phyloP scores from a whole-genome alignment of 2,113 vertebrate genomes.

The Propithecus coquereli region DNA sequence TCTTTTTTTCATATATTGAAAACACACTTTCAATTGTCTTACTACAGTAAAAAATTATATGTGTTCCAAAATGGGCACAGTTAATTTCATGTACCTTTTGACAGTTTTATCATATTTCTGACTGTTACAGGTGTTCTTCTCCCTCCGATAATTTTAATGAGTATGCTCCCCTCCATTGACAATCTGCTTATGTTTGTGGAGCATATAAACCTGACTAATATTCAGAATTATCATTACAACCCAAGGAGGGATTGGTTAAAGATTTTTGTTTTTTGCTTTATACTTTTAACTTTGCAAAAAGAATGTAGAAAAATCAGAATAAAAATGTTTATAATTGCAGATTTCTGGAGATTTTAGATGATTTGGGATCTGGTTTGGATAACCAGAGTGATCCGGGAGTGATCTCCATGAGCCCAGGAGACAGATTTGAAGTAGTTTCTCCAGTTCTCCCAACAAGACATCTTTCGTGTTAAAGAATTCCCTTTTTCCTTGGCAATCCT shows the following conservation, averaged over 20 bases:
- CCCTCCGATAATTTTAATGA: constrained; percentile 6
- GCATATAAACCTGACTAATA: background rate
- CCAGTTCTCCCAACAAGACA: too few species aligned
- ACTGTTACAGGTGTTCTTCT: constrained; percentile 45
- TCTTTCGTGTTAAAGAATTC: too few species aligned
- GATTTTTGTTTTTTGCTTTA: background rate
- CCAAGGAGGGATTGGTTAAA: background rate
- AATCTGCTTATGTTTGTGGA: background rate
- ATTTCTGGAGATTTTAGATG: background rate
- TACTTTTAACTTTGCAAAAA: background rate
- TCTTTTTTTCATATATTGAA: constrained; percentile 14
- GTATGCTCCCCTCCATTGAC: background rate
- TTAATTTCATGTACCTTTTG: constrained; percentile 48
- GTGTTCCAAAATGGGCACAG: constrained; percentile 22
- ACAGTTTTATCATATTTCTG: constrained; percentile 35
- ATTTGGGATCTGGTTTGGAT: background rate
- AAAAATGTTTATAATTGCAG: background rate
- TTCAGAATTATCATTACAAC: constrained; percentile 14
- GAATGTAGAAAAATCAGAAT: background rate
- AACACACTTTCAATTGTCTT: background rate
- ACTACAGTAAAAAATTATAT: constrained; percentile 42
- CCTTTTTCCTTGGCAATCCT: too few species aligned
- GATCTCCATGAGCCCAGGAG: too few species aligned
- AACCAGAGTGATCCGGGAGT: background rate
- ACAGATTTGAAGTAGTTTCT: too few species aligned